phyloP scores from a whole-genome alignment of 2,113 vertebrate species.

The Pseudopipra pipra region DNA sequence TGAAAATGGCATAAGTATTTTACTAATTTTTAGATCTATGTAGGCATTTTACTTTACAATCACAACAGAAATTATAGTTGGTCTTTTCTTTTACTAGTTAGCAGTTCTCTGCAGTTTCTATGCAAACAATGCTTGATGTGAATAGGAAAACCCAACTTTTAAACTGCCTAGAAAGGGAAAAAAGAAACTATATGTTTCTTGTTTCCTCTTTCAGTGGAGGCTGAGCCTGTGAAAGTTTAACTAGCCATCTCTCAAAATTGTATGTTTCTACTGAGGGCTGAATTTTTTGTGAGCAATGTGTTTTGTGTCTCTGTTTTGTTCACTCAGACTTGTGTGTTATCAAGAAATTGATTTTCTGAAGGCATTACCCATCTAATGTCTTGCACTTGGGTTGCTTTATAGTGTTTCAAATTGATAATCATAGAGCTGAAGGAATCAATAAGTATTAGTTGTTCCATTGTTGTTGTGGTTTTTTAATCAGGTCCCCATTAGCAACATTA shows the following conservation, averaged over 20 bases:
- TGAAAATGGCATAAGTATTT: neutral
- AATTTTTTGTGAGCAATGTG: neutral
- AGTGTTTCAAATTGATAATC: neutral
- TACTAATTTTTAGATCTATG: neutral
- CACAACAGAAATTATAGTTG: neutral
- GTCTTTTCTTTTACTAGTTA: neutral
- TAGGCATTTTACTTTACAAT: neutral
- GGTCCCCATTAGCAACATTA: neutral
- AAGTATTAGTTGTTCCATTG: neutral
- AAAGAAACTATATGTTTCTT: neutral
- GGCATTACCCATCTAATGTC: neutral
- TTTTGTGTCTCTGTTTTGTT: neutral
- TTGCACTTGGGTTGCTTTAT: neutral
- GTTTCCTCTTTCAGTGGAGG: neutral
- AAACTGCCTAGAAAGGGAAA: neutral
- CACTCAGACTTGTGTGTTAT: neutral
- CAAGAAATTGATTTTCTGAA: neutral
- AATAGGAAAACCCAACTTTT: neutral
- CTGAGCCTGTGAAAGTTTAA: neutral
- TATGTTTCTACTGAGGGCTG: neutral
- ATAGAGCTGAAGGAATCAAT: neutral
- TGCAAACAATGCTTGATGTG: accelerated
- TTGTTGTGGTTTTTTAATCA: neutral
- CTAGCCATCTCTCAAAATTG: neutral
- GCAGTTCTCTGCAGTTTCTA: neutral